Base-by-base conservation (phyloP, 2,888 invertebrate species). In the Tachina grossa region DNA sequence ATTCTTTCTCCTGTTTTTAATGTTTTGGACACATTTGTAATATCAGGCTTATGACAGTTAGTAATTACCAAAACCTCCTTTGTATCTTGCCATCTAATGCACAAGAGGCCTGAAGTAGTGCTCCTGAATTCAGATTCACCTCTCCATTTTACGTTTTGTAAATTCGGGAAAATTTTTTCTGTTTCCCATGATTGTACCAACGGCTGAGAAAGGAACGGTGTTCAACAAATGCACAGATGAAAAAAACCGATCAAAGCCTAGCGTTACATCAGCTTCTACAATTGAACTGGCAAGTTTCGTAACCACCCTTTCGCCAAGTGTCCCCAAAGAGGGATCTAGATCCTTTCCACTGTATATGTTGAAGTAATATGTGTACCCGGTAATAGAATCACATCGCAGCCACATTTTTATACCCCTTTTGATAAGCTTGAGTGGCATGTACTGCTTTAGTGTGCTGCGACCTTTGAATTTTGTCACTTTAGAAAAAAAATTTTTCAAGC, bases 1-100 rank as follows among this genome's bases (percentile, higher is more conserved):
- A 57, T 22, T 31, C 31, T 57, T 57, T 57, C 57, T 31, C 57
- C 57, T 57, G 31, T 9, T 57, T 57, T 57, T 31, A 31, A 57
- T 22, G 57, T 31, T n/a, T n/a, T n/a, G n/a, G n/a, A n/a, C n/a
- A n/a, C n/a, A n/a, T n/a, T n/a, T n/a, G n/a, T n/a, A n/a, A n/a
- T n/a, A n/a, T n/a, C n/a, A n/a, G n/a, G n/a, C n/a, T n/a, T n/a
- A n/a, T n/a, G n/a, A n/a, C 16, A 8, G 16, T 57, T 31, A 22
- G 31, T 57, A 31, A 57, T 57, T 31, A 57, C 8, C 31, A 53
- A 53, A 53, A 53, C 53, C 53, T 53, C 10, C 16, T 53, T 53
- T 16, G 53, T 53, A 16, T 49, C 19, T 57, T 57, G 57, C 22
- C 57, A 57, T 57, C 57, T 57, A 57, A 57, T 57, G 57, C 57